Conservation (phyloP, 2,888 invertebrate species). For the Deilephila elpenor region DNA sequence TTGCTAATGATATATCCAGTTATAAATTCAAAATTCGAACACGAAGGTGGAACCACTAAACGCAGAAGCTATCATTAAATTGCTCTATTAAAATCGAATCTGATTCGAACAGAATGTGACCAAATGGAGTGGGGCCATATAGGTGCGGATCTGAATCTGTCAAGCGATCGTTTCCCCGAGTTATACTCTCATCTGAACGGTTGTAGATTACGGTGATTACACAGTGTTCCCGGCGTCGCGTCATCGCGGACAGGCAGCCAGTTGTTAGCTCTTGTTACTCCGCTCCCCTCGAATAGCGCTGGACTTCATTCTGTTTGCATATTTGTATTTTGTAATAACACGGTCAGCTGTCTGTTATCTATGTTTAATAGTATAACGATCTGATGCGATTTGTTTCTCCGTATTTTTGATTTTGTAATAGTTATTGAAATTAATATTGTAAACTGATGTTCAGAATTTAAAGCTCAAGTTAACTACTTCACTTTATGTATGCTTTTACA, state of each 20-base stretch:
- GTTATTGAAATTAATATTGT: background rate
- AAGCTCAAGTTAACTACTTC: too few species aligned
- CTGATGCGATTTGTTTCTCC: too few species aligned
- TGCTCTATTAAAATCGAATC: background rate
- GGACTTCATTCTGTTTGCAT: constrained; percentile 6
- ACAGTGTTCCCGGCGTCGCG: constrained; percentile 30
- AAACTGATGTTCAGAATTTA: background rate
- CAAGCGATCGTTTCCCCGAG: constrained; percentile 44
- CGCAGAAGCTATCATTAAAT: background rate
- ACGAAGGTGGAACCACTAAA: background rate
- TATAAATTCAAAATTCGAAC: background rate
- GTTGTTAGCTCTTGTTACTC: background rate
- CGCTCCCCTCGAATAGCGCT: background rate
- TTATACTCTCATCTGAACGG: constrained; percentile 49
- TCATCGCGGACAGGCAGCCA: constrained; percentile 1
- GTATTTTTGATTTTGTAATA: background rate
- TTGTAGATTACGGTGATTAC: constrained; percentile 50
- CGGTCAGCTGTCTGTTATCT: background rate
- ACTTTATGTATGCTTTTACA: too few species aligned
- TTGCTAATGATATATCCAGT: background rate
- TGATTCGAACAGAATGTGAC: background rate
- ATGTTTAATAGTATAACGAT: background rate
- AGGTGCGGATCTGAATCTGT: constrained; percentile 26
- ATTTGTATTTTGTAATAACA: constrained; percentile 9
- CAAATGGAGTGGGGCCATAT: background rate